Percentiles rank a stretch among this genome's conserved stretches.
Evolutionary conservation across 2,888 invertebrate species (phyloP).

Genomic region (Linyphia triangularis): DNA sequence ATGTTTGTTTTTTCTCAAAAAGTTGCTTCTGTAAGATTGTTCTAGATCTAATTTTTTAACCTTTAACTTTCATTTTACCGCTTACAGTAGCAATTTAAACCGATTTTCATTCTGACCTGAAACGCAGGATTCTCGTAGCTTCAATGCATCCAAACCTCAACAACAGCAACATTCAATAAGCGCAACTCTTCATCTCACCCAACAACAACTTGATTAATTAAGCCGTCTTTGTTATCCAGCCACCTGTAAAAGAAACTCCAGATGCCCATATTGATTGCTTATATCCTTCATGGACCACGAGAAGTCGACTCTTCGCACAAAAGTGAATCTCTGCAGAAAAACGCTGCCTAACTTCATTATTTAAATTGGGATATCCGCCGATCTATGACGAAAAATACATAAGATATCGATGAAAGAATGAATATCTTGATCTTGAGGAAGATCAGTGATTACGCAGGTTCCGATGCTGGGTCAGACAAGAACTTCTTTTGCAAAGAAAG

Average conservation of each 20-base stretch:
- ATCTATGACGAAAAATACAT: not conserved
- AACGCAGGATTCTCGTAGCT: no score
- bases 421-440: constrained; percentile 2
- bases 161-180: not conserved
- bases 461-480: constrained; percentile 3
- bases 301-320: not conserved
- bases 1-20: no score
- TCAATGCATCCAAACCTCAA: not conserved
- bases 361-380: constrained; percentile 27
- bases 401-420: constrained; percentile 10
- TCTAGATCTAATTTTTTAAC: no score
- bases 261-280: constrained; percentile 1
- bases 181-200: not conserved
- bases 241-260: constrained; percentile 32
- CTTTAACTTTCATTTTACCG: no score
- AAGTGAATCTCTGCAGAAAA: not conserved
- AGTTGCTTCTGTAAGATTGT: no score
- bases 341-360: not conserved
- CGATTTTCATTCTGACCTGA: no score
- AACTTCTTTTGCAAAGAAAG: not conserved
- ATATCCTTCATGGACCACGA: not conserved
- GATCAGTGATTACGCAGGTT: constrained; percentile 24
- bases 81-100: no score
- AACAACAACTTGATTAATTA: constrained; percentile 30
- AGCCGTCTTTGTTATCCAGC: constrained; percentile 24